Evolutionary conservation across 2,888 invertebrate genomes (phyloP), one percentile per base, ranked within the genome.

Genomic region (Lithodes maja): DNA sequence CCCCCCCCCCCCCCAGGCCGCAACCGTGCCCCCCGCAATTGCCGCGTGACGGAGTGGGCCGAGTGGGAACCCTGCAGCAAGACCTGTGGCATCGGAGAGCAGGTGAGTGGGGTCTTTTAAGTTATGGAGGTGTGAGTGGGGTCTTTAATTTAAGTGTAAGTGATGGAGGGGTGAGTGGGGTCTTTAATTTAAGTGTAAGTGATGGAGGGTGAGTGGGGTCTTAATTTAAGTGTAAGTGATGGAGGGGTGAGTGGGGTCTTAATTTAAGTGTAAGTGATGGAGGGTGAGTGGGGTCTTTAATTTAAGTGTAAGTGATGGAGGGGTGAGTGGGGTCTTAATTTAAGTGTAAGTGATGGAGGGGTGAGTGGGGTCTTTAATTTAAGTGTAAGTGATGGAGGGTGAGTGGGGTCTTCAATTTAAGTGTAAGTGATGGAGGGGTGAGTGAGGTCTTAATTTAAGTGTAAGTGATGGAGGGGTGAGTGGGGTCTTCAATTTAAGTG

Each of bases 61-160:
- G 96, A 96, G 88, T 98, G 98, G 98, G 96, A 97, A 93, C 94
- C 96, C 15, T 98, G 98, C 95, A 97, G 96, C 94, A 96, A 97
- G 93, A 96, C 97, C 85, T 98, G 98, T 93, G 98, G 98, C 92
- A 97, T 98, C 91, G 98, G 98, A 50, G 97, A 97, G 93, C 97
- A 91, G 91, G 91, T 91, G 78, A 77, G 90, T 79, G 87, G 68
- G 53, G 15, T 12, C 33, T 33, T 33, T 33, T 33, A 33, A 33
- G 55, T 5, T 15, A 53, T 52, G 33, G 50, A 9, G 12, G 15
- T 2, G 68, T n/a, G 79, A 55, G 12, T 15, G 71, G 3, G 53
- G 17, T n/a, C 17, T 3, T 5, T n/a, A n/a, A 15, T 5, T n/a
- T 2, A 15, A 49, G 49, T n/a, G n/a, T 50, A 2, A 12, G 7